A percentile compares a stretch with the other conserved stretches of the same genome.
phyloP scores from a whole-genome alignment of 1,140 invertebrate genomes.

The Chrysomallon squamiferum region DNA sequence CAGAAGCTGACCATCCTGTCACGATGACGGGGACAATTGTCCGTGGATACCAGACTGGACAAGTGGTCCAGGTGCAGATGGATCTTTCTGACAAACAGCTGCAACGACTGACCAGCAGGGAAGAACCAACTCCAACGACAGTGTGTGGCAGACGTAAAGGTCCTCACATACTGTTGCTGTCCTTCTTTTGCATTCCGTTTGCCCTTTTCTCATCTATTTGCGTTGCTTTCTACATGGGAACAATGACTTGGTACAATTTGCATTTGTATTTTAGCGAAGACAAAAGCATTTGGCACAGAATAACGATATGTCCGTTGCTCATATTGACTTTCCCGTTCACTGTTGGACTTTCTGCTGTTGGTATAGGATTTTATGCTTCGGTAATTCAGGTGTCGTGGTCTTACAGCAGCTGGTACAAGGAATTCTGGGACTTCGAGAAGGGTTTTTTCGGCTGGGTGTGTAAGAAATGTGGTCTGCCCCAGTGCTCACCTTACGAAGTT shows the following conservation, averaged over 20 bases:
- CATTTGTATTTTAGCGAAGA: constrained; percentile 76
- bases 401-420: constrained; percentile 73
- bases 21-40: constrained; percentile 75
- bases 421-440: constrained; percentile 78
- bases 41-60: constrained; percentile 75
- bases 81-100: constrained; percentile 69
- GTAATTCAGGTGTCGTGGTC: constrained; percentile 75
- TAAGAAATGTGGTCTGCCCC: constrained; percentile 71
- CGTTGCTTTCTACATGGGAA: constrained; percentile 79
- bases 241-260: constrained; percentile 79
- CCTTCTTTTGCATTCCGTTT: constrained; percentile 73
- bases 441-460: constrained; percentile 82
- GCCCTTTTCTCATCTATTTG: constrained; percentile 70
- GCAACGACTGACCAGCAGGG: constrained; percentile 74
- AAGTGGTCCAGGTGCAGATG: constrained; percentile 75
- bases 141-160: constrained; percentile 71
- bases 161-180: constrained; percentile 73
- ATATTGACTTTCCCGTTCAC: constrained; percentile 77
- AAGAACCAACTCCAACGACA: constrained; percentile 51
- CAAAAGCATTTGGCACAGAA: constrained; percentile 65
- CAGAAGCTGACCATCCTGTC: constrained; percentile 25
- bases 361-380: constrained; percentile 73
- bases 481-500: constrained; percentile 74
- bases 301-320: constrained; percentile 72
- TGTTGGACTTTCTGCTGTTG: constrained; percentile 72